Conservation (phyloP, 2,888 invertebrate genomes). For the Heliconius sara region DNA sequence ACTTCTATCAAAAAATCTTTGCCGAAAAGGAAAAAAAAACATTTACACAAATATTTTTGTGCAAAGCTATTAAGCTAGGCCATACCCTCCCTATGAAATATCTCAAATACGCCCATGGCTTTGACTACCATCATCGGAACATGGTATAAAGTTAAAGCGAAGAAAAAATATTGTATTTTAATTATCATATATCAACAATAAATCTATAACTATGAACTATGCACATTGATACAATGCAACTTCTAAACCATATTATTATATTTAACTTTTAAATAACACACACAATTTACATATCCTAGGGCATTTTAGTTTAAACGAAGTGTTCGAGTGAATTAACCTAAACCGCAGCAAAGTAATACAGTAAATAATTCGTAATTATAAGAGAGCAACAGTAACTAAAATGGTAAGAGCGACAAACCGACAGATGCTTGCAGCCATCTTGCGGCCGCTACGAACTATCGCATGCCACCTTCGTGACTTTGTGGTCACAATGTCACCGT, state of each 20-base stretch:
- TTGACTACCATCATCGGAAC: not conserved
- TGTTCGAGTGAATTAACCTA: constrained; percentile 64
- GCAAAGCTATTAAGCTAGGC: too few species aligned
- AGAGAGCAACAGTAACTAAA: constrained; percentile 73
- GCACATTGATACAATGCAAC: not conserved
- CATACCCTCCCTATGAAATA: too few species aligned
- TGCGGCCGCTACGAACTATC: constrained; percentile 67
- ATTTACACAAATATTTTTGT: too few species aligned
- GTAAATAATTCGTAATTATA: constrained; percentile 68
- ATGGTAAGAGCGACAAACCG: constrained; percentile 78
- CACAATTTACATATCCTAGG: constrained; percentile 62
- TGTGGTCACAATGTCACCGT: constrained; percentile 78
- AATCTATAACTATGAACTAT: not conserved
- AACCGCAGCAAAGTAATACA: constrained; percentile 75
- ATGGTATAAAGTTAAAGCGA: not conserved
- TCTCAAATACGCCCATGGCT: too few species aligned
- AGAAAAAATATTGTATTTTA: not conserved
- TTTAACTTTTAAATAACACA: not conserved
- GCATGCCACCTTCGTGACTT: constrained; percentile 71
- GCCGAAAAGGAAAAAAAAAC: too few species aligned
- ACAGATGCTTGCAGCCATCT: constrained; percentile 82
- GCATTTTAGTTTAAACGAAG: constrained; percentile 58
- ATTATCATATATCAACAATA: not conserved
- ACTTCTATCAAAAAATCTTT: too few species aligned
- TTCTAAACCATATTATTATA: not conserved